These are phyloP conservation scores for Cinclus cinclus DNA, from an alignment of 2,113 vertebrate genomes.

Conservation along the genomic window DNA sequence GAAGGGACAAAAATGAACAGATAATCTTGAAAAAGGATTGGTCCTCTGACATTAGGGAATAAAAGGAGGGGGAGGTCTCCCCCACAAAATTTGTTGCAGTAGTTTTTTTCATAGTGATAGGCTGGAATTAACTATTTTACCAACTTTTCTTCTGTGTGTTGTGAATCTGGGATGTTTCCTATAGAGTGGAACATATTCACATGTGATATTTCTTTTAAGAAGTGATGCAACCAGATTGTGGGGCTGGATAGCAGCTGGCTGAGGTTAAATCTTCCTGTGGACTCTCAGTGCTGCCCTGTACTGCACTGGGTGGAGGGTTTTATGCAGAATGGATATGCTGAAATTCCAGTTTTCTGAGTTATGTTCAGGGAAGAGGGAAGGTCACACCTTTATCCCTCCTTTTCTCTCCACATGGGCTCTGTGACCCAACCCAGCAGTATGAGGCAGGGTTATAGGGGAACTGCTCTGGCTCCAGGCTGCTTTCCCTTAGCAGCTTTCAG, in stretches of 20 bases:
- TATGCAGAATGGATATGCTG: not conserved
- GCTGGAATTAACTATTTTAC: not conserved
- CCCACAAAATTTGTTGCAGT: not conserved
- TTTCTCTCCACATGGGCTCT: rapidly evolving
- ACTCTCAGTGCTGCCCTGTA: not conserved
- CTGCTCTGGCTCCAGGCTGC: not conserved
- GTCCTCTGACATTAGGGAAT: not conserved
- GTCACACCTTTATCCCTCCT: not conserved
- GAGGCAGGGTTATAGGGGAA: rapidly evolving
- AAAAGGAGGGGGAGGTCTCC: not conserved
- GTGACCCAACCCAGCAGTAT: not conserved
- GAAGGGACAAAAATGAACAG: not conserved
- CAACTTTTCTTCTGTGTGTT: not conserved
- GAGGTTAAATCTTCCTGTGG: not conserved
- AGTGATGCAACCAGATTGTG: not conserved
- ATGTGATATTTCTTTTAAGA: not conserved
- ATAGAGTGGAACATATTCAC: not conserved
- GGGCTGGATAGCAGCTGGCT: not conserved
- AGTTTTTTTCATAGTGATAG: not conserved
- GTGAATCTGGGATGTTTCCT: not conserved
- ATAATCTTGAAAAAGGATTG: not conserved
- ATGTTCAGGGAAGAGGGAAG: not conserved
- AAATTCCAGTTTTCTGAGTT: not conserved
- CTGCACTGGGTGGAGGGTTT: rapidly evolving
- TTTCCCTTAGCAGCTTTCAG: not conserved